Conservation (phyloP, 1,140 invertebrate species). For the Drosophila simulans region DNA sequence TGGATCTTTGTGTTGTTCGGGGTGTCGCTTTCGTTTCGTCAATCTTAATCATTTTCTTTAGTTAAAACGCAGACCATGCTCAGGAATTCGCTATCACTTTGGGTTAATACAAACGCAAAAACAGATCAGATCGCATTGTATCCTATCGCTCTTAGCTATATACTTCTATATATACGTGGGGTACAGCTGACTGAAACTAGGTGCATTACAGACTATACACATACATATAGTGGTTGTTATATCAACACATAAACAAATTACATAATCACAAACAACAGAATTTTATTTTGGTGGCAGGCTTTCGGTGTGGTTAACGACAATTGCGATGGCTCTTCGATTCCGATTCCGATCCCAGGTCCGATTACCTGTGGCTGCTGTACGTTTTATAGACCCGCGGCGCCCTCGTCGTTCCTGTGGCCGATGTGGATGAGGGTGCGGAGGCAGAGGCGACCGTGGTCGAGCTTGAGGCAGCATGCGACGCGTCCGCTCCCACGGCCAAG, state of each 20-base stretch:
- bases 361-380: constrained; percentile 84
- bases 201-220: constrained; percentile 50
- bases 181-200: constrained; percentile 31
- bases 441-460: constrained; percentile 30
- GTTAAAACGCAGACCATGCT: constrained; percentile 68
- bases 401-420: constrained; percentile 41
- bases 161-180: constrained; percentile 25
- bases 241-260: constrained; percentile 43
- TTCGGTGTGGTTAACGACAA: constrained; percentile 45
- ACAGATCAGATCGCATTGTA: constrained; percentile 12
- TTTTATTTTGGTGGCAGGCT: constrained; percentile 72
- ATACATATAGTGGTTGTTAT: constrained; percentile 36
- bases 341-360: constrained; percentile 2
- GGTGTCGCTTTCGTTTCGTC: constrained; percentile 4
- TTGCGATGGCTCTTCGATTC: constrained; percentile 20
- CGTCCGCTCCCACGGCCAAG: constrained; percentile 10
- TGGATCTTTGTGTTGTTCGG: constrained; percentile 58
- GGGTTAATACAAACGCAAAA: constrained; percentile 47
- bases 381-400: constrained; percentile 79
- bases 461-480: constrained; percentile 14
- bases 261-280: constrained; percentile 61
- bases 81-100: constrained; percentile 76
- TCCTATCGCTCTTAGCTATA: constrained; percentile 19
- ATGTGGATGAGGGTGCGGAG: constrained; percentile 25
- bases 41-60: constrained; percentile 22